A percentile compares a stretch with the other conserved stretches of the same genome.
phyloP scores from a whole-genome alignment of 2,888 invertebrate species.

The Thumatha senex region DNA sequence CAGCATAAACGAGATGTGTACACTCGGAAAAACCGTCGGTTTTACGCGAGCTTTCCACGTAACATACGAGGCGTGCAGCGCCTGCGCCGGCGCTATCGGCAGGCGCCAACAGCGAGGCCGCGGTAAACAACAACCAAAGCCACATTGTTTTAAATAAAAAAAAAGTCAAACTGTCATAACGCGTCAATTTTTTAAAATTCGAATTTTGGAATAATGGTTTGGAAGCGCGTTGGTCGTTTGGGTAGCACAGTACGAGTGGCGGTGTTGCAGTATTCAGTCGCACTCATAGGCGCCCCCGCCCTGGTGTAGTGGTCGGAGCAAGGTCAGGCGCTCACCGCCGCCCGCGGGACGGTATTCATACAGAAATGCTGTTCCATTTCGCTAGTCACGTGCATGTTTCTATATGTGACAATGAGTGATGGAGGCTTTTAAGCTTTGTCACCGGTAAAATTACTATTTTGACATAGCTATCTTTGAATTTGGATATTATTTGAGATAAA shows the following conservation, averaged over 20 bases:
- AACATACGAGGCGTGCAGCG: slow-evolving; percentile 75
- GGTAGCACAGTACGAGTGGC: slow-evolving; percentile 71
- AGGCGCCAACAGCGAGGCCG: slow-evolving; percentile 50
- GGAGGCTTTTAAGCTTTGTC: slow-evolving; percentile 21
- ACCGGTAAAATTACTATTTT: slow-evolving; percentile 13
- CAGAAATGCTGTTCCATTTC: slow-evolving; percentile 43
- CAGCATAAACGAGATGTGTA: slow-evolving; percentile 78
- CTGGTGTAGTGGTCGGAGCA: slow-evolving; percentile 50
- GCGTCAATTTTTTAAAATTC: slow-evolving; percentile 47
- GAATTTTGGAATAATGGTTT: slow-evolving; percentile 31
- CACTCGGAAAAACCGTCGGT: slow-evolving; percentile 69
- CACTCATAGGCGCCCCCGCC: slow-evolving; percentile 76
- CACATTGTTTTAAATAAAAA: slow-evolving; percentile 55
- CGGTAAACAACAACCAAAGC: slow-evolving; percentile 63
- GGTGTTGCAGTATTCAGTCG: slow-evolving; percentile 44
- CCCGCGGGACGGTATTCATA: slow-evolving; percentile 35
- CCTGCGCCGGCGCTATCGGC: slow-evolving; percentile 70
- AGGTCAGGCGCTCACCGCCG: slow-evolving; percentile 71
- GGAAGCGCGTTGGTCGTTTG: slow-evolving; percentile 68
- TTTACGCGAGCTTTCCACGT: slow-evolving; percentile 62
- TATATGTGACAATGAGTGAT: slow-evolving; percentile 35
- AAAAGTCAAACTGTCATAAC: slow-evolving; percentile 61
- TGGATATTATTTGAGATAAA: too few relatives aligned
- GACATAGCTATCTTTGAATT: slow-evolving; percentile 12
- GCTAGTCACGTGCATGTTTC: slow-evolving; percentile 33